phyloP scores from a whole-genome alignment of 2,888 invertebrate genomes.

The Lithodes maja region DNA sequence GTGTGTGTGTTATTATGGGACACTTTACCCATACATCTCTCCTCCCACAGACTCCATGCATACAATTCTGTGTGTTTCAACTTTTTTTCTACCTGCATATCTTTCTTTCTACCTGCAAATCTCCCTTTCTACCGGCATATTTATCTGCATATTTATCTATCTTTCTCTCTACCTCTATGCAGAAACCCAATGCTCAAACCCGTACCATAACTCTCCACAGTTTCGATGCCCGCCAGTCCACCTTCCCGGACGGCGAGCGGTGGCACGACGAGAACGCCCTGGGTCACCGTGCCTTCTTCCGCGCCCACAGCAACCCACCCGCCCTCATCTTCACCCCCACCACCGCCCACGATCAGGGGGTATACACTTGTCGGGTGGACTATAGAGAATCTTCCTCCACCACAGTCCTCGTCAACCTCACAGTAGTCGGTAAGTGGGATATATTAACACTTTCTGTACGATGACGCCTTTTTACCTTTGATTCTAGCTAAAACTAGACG shows the following conservation, averaged over 20 bases:
- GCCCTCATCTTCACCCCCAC: constrained; percentile 43
- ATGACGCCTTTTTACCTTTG: too few species aligned
- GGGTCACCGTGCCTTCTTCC: constrained; percentile 49
- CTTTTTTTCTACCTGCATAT: neutral
- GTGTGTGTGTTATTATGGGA: too few species aligned
- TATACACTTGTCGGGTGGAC: constrained; percentile 61
- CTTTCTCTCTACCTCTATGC: neutral
- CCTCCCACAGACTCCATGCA: too few species aligned
- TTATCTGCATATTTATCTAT: neutral
- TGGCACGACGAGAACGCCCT: constrained; percentile 41
- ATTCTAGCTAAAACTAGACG: too few species aligned
- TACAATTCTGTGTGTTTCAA: too few species aligned
- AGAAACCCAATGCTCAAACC: neutral
- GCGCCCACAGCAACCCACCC: constrained; percentile 35
- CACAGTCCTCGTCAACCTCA: constrained; percentile 46
- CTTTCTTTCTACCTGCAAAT: neutral
- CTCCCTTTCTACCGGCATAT: neutral
- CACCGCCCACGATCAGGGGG: constrained; percentile 52
- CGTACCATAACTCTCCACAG: neutral
- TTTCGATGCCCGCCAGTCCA: neutral
- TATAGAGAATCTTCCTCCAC: constrained; percentile 56
- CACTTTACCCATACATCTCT: too few species aligned
- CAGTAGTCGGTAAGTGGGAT: constrained; percentile 55
- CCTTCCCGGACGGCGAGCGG: neutral
- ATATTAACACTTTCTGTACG: neutral